phyloP scores from a whole-genome alignment of 2,113 vertebrate genomes.

The Sylvia atricapilla region DNA sequence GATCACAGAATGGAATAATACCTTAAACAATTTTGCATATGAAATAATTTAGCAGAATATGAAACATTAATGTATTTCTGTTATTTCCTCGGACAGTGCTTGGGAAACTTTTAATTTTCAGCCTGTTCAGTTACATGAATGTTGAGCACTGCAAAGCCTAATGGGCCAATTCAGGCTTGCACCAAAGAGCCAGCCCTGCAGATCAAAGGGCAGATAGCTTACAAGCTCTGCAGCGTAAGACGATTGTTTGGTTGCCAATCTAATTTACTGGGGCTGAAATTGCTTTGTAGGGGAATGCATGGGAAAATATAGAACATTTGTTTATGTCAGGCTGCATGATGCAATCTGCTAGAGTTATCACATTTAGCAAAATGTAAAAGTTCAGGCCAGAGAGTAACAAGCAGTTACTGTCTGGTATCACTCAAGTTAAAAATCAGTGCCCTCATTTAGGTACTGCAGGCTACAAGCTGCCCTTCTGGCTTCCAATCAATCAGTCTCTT shows the following conservation, averaged over 20 bases:
- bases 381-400: constrained; percentile 49
- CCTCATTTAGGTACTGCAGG: constrained; percentile 53
- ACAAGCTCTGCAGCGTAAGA: not conserved
- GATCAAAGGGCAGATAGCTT: constrained; percentile 46
- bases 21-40: not conserved
- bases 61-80: not conserved
- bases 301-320: constrained; percentile 22
- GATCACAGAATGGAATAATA: not conserved
- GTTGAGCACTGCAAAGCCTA: not conserved
- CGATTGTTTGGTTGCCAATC: not conserved
- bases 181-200: not conserved
- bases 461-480: constrained; percentile 52
- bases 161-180: constrained; percentile 9
- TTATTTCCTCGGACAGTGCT: not conserved
- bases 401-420: constrained; percentile 57
- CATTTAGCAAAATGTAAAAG: constrained; percentile 39
- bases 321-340: constrained; percentile 41
- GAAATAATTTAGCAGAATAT: not conserved
- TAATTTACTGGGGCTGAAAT: constrained; percentile 18
- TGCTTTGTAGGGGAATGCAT: not conserved
- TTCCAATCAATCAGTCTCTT: constrained; percentile 53
- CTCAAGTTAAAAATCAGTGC: constrained; percentile 67
- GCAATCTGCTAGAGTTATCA: constrained; percentile 54
- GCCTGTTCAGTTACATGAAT: not conserved
- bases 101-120: constrained; percentile 4